Evolutionary conservation across 1,140 invertebrate species (phyloP), one percentile per base, ranked within the genome.

Genomic region (Geopemphigus sp.): DNA sequence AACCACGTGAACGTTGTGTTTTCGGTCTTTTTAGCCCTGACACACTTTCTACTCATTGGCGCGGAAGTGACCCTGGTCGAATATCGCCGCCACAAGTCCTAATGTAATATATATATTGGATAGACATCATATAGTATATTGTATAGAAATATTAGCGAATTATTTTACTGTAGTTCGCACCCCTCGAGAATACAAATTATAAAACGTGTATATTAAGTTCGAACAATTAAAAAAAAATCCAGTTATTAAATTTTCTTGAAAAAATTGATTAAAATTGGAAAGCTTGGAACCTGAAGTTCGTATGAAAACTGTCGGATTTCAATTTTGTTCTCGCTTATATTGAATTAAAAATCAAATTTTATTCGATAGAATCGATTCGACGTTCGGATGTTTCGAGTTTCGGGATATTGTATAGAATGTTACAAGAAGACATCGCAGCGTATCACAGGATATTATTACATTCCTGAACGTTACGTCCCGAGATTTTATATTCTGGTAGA

Each of bases 11-110:
- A 76, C 56, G 8, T 45, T 50, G 39, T 68, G 39, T 68, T 68
- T 50, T 50, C 47, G 50, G 64, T 47, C 39, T 68, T 59, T 39
- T 45, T 59, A 56, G 53, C 72, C 72, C 72, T 76, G 72, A 76
- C 72, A 76, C 29, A 45, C 56, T 76, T 76, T 76, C 72, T 59
- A 47, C 22, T 45, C 39, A 68, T 50, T 68, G 64, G 45, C 1
- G 12, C 64, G 64, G 64, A 76, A 76, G 72, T 39, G 29, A 39
- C 54, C 54, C 54, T 59, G 29, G n/a, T 76, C 24, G n/a, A 59
- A 76, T 76, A 39, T 12, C 29, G 39, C 72, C 4, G 17, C 45
- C 64, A 68, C 45, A 68, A 12, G 5, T 45, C 19, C 14, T 54
- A 54, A 22, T 45, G 5, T 45, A 66, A 32, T 22, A 66, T n/a